Percentiles rank a stretch among this genome's conserved stretches.
Evolutionary conservation across 2,113 vertebrate species (phyloP).

Genomic region (Phoxinus phoxinus): DNA sequence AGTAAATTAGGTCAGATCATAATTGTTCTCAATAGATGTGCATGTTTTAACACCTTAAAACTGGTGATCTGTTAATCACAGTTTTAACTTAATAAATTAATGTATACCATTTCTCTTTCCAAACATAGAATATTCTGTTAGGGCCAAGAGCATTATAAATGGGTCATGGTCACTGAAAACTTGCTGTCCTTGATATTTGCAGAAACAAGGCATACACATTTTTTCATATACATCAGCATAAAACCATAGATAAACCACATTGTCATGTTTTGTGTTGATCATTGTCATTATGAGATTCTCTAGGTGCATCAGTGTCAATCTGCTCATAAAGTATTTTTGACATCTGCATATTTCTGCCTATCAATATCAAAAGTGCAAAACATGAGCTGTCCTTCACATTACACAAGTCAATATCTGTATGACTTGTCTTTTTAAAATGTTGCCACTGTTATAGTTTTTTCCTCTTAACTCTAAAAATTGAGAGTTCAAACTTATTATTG

Average conservation of each 20-base stretch:
- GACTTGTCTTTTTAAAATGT: background rate
- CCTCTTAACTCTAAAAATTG: background rate
- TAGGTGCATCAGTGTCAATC: background rate
- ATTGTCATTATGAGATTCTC: too few relatives aligned
- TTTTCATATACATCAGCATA: too few relatives aligned
- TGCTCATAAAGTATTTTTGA: background rate
- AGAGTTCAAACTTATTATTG: background rate
- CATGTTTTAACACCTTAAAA: constrained; percentile 10
- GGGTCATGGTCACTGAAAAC: constrained; percentile 13
- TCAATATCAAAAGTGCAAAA: background rate
- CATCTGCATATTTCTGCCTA: background rate
- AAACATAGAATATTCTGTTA: constrained; percentile 15
- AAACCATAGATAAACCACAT: background rate
- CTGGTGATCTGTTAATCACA: background rate
- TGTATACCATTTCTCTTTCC: background rate
- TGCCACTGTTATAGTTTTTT: background rate
- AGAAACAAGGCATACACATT: background rate
- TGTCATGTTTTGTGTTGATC: background rate
- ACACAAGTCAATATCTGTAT: background rate
- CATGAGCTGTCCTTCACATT: background rate
- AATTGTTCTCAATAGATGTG: constrained; percentile 25
- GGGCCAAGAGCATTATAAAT: constrained; percentile 18
- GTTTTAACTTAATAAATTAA: background rate
- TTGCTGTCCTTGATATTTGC: background rate
- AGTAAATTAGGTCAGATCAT: constrained; percentile 48